These are phyloP conservation scores for Norana najaformis DNA, from an alignment of 2,888 invertebrate species.

Conservation along the genomic window DNA sequence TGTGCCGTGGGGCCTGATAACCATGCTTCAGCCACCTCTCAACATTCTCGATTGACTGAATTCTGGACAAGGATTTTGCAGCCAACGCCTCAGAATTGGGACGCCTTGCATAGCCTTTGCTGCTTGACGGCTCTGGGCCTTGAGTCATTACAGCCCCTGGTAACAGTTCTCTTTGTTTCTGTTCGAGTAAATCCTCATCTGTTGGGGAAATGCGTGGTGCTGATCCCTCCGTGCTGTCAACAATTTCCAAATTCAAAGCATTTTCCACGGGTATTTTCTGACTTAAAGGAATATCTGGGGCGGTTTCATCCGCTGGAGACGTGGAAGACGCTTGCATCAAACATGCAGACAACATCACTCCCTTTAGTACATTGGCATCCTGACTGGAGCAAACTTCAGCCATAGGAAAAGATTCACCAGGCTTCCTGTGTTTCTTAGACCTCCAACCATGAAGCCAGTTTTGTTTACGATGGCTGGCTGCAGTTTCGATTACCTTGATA, in stretches of 20 bases:
- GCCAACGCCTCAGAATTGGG: background rate
- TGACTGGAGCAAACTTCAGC: background rate
- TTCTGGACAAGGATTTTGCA: constrained; percentile 15
- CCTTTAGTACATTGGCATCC: background rate
- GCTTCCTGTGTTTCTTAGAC: background rate
- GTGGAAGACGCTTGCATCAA: background rate
- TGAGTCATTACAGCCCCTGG: background rate
- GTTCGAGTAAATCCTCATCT: background rate
- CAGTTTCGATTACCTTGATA: background rate
- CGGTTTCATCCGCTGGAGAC: background rate
- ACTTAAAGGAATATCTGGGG: background rate
- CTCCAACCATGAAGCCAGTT: background rate
- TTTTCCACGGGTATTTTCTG: background rate
- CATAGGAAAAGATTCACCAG: background rate
- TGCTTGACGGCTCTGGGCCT: background rate
- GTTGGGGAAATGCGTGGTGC: background rate
- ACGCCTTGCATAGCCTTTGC: background rate
- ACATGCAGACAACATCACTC: background rate
- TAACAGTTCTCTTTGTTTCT: background rate
- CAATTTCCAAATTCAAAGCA: background rate
- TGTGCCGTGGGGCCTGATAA: constrained; percentile 15
- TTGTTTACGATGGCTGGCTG: background rate
- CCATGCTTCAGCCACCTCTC: constrained; percentile 31
- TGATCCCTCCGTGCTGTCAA: background rate
- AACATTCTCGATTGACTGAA: constrained; percentile 28